Conservation (phyloP, 2,888 invertebrate genomes). For the Endotricha flammealis region DNA sequence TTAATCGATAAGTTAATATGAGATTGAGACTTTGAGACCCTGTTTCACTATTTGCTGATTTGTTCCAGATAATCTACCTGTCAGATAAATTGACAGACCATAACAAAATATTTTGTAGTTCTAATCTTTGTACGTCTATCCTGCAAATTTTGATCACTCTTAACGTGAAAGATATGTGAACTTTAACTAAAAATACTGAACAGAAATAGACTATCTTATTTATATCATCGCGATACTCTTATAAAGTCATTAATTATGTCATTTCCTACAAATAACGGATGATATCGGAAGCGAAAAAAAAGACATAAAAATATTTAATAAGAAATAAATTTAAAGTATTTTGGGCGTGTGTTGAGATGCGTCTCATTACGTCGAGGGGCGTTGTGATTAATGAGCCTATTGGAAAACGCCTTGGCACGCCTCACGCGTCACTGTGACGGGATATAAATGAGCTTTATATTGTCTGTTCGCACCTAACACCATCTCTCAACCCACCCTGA, state of each 20-base stretch:
- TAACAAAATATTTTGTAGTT: too few species aligned
- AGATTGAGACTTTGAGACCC: too few species aligned
- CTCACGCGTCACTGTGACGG: constrained; percentile 65
- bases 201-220: too few species aligned
- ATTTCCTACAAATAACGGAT: constrained; percentile 10
- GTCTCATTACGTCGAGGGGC: constrained; percentile 69
- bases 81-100: too few species aligned
- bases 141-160: too few species aligned
- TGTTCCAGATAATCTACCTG: too few species aligned
- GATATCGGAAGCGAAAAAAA: constrained; percentile 1
- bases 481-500: constrained; percentile 54
- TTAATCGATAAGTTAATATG: too few species aligned
- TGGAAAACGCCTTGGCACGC: constrained; percentile 72
- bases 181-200: too few species aligned
- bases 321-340: constrained; percentile 60
- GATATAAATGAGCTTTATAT: constrained; percentile 75
- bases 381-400: constrained; percentile 72
- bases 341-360: constrained; percentile 55
- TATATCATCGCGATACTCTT: too few species aligned
- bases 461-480: constrained; percentile 71
- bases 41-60: too few species aligned
- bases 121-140: too few species aligned
- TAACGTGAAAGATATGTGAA: too few species aligned
- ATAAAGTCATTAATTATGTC: constrained; percentile 1
- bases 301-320: constrained; percentile 42